Evolutionary conservation across 2,113 vertebrate genomes (phyloP).

Genomic region (Piaya cayana): DNA sequence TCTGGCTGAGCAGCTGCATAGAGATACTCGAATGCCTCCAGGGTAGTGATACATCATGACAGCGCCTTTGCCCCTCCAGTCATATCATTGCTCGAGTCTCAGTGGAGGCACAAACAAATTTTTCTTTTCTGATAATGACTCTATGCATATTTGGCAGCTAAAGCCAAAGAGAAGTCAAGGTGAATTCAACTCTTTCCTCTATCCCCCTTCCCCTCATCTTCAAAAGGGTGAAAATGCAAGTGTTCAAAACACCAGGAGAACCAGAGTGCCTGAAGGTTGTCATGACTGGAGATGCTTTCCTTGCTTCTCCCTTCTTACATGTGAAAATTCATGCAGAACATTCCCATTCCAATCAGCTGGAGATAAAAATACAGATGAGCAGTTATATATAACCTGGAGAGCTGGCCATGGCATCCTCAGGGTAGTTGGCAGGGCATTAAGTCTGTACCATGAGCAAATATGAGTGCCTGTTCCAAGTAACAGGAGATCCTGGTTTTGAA

Average conservation of each 20-base stretch:
- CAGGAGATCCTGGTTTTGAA: neutral
- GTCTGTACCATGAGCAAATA: neutral
- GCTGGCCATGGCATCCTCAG: neutral
- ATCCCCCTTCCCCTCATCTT: neutral
- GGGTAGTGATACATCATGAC: constrained; percentile 28
- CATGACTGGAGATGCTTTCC: neutral
- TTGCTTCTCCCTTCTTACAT: neutral
- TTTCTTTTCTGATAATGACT: constrained; percentile 18
- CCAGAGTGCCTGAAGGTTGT: neutral
- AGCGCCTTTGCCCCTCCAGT: constrained; percentile 27
- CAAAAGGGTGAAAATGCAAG: neutral
- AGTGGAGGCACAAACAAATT: neutral
- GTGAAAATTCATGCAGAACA: neutral
- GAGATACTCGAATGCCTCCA: constrained; percentile 9
- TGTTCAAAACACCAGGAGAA: neutral
- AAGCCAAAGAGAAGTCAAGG: constrained; percentile 34
- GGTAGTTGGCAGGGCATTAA: neutral
- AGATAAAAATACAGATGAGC: neutral
- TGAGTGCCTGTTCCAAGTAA: neutral
- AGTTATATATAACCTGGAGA: neutral
- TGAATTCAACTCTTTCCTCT: neutral
- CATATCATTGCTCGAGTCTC: neutral
- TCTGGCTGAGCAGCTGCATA: constrained; percentile 30
- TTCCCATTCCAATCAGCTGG: neutral
- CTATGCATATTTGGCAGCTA: constrained; percentile 17